phyloP scores from a whole-genome alignment of 2,797 vertebrate genomes.

The Chiloscyllium punctatum region DNA sequence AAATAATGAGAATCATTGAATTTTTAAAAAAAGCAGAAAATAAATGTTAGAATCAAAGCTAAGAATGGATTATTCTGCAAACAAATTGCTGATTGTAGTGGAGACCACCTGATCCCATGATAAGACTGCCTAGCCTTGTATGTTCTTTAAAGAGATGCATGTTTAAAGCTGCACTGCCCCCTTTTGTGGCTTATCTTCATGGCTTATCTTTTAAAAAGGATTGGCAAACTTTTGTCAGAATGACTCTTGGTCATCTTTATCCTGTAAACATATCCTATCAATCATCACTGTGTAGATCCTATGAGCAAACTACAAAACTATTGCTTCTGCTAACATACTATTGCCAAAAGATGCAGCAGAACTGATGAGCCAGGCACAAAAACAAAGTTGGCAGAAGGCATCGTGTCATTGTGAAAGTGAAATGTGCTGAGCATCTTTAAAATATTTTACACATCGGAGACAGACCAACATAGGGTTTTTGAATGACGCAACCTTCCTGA shows the following conservation, averaged over 20 bases:
- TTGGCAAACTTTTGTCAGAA: background rate
- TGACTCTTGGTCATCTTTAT: background rate
- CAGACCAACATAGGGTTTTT: background rate
- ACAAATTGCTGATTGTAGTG: background rate
- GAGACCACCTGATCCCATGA: slow-evolving; percentile 15
- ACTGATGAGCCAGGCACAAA: background rate
- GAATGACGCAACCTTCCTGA: background rate
- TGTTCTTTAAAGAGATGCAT: background rate
- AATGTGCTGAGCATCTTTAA: background rate
- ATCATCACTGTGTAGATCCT: too few relatives aligned
- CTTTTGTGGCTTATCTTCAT: background rate
- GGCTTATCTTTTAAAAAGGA: background rate
- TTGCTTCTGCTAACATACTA: background rate
- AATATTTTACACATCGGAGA: background rate
- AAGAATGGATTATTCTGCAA: slow-evolving; percentile 11
- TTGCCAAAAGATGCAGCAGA: background rate
- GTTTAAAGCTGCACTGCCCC: slow-evolving; percentile 19
- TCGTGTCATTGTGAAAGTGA: background rate
- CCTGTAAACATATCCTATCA: background rate
- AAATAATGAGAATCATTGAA: background rate
- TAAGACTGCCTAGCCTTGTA: background rate
- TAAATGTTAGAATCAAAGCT: background rate
- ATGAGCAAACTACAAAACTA: background rate
- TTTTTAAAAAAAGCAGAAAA: background rate
- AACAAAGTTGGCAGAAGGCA: background rate